A percentile compares a stretch with the other conserved stretches of the same genome.
These are phyloP conservation scores for Lasioglossum pauxillum DNA, from an alignment of 2,888 invertebrate genomes.

Conservation along the genomic window DNA sequence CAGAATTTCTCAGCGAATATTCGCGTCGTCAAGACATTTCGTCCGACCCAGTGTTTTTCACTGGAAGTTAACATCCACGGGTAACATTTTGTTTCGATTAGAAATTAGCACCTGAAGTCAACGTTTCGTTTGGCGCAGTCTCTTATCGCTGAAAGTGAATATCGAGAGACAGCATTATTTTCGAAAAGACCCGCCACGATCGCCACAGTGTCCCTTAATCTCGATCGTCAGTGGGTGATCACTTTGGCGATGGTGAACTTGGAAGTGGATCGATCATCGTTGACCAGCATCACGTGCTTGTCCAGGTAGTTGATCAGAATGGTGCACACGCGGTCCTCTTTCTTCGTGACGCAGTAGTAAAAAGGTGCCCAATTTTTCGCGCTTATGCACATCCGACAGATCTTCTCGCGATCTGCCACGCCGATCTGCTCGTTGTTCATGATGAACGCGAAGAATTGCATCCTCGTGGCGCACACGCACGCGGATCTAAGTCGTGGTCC, in stretches of 20 bases:
- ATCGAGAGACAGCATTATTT: background rate
- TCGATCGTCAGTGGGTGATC: background rate
- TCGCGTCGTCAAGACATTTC: background rate
- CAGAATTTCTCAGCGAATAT: background rate
- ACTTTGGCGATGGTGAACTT: conserved; percentile 23
- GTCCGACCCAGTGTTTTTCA: too few species aligned
- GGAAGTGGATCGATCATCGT: conserved; percentile 7
- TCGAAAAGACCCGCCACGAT: background rate
- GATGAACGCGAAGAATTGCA: conserved; percentile 74
- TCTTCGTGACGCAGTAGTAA: conserved; percentile 64
- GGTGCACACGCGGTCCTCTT: conserved; percentile 52
- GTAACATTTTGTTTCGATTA: too few species aligned
- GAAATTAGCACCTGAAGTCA: background rate
- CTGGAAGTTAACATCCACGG: too few species aligned
- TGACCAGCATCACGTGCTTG: conserved; percentile 46
- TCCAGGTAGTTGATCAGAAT: conserved; percentile 71
- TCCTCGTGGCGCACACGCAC: conserved; percentile 59
- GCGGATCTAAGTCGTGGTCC: conserved; percentile 68
- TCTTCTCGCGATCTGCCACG: conserved; percentile 64
- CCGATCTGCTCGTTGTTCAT: conserved; percentile 68
- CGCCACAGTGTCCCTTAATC: background rate
- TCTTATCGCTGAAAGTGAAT: background rate
- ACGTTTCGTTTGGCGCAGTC: background rate
- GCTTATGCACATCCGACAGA: conserved; percentile 62
- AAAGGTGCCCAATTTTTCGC: conserved; percentile 70